Percentiles rank a stretch among this genome's conserved stretches.
phyloP scores from a whole-genome alignment of 2,888 invertebrate species.

The Nudaria mundana region DNA sequence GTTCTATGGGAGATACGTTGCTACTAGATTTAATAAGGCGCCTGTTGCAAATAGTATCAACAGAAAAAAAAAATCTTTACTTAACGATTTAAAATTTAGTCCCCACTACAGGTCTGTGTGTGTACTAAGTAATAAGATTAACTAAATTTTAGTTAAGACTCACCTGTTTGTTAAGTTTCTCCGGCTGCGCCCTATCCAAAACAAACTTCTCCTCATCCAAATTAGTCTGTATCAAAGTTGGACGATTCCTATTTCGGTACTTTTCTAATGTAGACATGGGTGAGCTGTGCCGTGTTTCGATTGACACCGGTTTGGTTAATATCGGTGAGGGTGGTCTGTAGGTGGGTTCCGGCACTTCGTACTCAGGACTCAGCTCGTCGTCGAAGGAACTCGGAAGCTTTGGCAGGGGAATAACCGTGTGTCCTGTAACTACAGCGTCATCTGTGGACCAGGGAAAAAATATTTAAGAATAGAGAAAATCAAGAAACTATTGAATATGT shows the following conservation, averaged over 20 bases:
- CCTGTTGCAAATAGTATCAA: no score
- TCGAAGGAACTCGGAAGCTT: conserved; percentile 81
- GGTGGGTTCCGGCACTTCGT: conserved; percentile 52
- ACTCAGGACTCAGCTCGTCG: conserved; percentile 60
- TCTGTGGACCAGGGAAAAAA: conserved; percentile 48
- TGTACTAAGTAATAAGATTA: no score
- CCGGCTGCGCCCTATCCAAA: conserved; percentile 84
- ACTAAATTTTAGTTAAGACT: no score
- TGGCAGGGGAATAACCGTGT: conserved; percentile 83
- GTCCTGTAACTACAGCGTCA: conserved; percentile 83
- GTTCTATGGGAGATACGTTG: no score
- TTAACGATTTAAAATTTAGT: no score
- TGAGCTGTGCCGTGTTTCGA: conserved; percentile 48
- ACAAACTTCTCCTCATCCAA: conserved; percentile 85
- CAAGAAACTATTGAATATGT: no score
- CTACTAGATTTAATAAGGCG: no score
- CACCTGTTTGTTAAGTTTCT: conserved; percentile 77
- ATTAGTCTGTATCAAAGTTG: conserved; percentile 59
- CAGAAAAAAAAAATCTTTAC: no score
- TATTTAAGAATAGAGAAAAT: no score
- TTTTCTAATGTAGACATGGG: conserved; percentile 75
- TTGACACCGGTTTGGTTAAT: conserved; percentile 48
- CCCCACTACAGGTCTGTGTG: no score
- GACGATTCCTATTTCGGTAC: conserved; percentile 66
- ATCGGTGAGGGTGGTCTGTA: conserved; percentile 64